Percentiles rank a stretch among this genome's conserved stretches.
These are phyloP conservation scores for Andrena hattorfiana DNA, from an alignment of 2,888 invertebrate species.

Conservation along the genomic window DNA sequence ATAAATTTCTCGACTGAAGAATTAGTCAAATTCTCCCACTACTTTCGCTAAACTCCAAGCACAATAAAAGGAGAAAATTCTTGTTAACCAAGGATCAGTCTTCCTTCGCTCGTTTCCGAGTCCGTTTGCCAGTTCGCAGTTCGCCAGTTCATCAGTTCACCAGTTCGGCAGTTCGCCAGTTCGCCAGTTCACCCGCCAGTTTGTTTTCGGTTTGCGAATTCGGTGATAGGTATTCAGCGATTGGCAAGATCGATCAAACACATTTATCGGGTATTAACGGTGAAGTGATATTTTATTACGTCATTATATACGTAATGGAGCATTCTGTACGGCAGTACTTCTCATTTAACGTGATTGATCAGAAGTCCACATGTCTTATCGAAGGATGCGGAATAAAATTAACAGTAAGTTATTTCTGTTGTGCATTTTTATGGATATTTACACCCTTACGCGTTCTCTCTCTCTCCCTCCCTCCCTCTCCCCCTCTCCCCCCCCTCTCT, in stretches of 20 bases:
- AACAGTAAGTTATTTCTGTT: constrained; percentile 3
- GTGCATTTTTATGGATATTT: background rate
- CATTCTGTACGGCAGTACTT: background rate
- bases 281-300: background rate
- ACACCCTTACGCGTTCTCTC: too few relatives aligned
- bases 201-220: constrained; percentile 3
- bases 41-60: too few relatives aligned
- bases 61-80: background rate
- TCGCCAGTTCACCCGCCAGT: background rate
- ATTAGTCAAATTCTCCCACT: too few relatives aligned
- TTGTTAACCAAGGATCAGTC: constrained; percentile 1
- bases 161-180: background rate
- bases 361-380: background rate
- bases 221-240: background rate
- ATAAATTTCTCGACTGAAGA: too few relatives aligned
- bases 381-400: background rate
- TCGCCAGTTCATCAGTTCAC: too few relatives aligned
- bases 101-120: background rate
- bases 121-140: background rate
- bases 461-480: too few relatives aligned
- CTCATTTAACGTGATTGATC: background rate
- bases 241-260: too few relatives aligned
- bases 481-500: too few relatives aligned
- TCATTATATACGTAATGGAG: background rate
- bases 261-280: background rate